Percentiles rank a stretch among this genome's conserved stretches.
phyloP scores from a whole-genome alignment of 2,888 invertebrate genomes.

The Temnothorax ravouxi region DNA sequence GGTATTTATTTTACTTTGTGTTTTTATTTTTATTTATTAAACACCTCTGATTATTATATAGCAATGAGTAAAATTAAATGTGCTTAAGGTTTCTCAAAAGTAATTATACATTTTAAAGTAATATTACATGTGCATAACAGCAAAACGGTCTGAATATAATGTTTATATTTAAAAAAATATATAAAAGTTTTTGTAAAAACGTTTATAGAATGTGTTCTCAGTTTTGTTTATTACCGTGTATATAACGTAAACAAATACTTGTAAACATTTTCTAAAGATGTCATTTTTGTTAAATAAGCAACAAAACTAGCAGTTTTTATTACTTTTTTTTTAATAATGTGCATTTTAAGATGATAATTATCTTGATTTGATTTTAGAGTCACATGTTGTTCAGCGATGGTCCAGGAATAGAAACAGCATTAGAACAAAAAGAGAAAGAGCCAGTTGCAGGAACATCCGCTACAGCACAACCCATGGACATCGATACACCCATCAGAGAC shows the following conservation, averaged over 20 bases:
- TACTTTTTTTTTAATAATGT: background rate
- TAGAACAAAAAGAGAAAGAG: conserved; percentile 88
- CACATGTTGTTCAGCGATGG: conserved; percentile 92
- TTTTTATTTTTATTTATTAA: background rate
- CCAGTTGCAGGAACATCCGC: conserved; percentile 89
- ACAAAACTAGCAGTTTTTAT: conserved; percentile 18
- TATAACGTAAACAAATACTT: background rate
- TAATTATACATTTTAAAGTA: background rate
- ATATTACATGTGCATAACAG: background rate
- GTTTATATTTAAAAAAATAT: background rate
- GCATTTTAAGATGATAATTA: conserved; percentile 30
- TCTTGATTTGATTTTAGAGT: conserved; percentile 86
- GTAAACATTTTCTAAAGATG: background rate
- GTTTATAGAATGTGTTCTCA: background rate
- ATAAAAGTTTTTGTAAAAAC: background rate
- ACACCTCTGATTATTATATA: background rate
- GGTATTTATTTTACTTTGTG: conserved; percentile 85
- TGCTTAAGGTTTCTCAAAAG: background rate
- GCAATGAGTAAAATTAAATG: background rate
- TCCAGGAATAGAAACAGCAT: conserved; percentile 87
- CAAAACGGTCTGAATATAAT: background rate
- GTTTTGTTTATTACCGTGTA: background rate
- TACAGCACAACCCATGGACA: conserved; percentile 89
- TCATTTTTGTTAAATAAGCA: conserved; percentile 9
- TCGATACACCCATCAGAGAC: conserved; percentile 92